Evolutionary conservation across 2,888 invertebrate species (phyloP).

Genomic region (Cheilosia impressa): DNA sequence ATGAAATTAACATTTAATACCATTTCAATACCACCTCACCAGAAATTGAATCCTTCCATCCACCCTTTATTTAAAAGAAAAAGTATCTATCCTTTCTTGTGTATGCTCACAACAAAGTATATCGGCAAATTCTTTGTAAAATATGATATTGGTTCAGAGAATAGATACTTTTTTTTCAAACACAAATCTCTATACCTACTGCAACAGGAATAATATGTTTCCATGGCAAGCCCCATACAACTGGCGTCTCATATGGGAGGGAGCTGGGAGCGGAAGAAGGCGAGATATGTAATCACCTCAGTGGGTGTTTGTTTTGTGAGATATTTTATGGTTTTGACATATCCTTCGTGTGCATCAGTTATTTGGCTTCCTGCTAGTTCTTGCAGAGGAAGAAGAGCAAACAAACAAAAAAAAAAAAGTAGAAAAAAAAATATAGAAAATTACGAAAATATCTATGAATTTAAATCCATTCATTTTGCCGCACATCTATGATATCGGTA

Average conservation of each 20-base stretch:
- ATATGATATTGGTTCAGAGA: conserved; percentile 39
- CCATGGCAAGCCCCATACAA: conserved; percentile 2
- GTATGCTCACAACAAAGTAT: conserved; percentile 7
- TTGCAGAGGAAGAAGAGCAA: conserved; percentile 12
- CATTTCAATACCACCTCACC: background rate
- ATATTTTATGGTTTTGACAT: conserved; percentile 72
- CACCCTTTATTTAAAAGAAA: background rate
- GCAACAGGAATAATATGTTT: conserved; percentile 30
- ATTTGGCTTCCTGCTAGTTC: conserved; percentile 54
- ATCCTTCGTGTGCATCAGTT: conserved; percentile 71
- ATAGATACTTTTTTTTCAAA: background rate
- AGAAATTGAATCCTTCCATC: conserved; percentile 18
- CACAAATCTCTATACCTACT: conserved; percentile 20
- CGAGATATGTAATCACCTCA: conserved; percentile 48
- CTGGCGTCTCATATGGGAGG: background rate
- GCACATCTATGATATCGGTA: background rate
- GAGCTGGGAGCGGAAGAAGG: background rate
- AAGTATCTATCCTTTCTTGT: conserved; percentile 1
- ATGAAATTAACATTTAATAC: conserved; percentile 37
- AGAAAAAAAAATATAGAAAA: conserved; percentile 22
- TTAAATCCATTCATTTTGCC: conserved; percentile 69
- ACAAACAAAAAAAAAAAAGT: conserved; percentile 1
- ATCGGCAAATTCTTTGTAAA: conserved; percentile 7
- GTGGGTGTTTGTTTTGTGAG: conserved; percentile 46
- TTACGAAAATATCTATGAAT: conserved; percentile 71